phyloP scores from a whole-genome alignment of 2,888 invertebrate genomes.

The Proisotoma minuta region DNA sequence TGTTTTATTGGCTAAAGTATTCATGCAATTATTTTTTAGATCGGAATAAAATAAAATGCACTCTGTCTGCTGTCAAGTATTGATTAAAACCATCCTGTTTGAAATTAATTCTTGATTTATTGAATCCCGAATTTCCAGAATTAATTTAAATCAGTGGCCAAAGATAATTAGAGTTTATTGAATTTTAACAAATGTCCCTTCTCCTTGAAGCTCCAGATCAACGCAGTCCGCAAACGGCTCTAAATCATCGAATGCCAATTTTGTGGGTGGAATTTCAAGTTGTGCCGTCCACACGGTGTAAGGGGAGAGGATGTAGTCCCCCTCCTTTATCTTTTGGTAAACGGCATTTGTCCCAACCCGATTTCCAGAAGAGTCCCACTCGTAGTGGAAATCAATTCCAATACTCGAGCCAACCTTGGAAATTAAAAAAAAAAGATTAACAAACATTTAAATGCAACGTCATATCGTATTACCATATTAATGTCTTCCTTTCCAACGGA shows the following conservation, averaged over 20 bases:
- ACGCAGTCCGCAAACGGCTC: background rate
- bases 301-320: slow-evolving; percentile 17
- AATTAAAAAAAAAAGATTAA: no score
- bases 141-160: no score
- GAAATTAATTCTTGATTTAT: no score
- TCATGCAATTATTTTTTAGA: no score
- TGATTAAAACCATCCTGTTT: no score
- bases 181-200: slow-evolving; percentile 15
- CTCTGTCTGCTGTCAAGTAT: no score
- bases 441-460: no score
- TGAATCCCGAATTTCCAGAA: no score
- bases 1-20: no score
- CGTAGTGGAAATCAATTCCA: slow-evolving; percentile 12
- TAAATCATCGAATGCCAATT: background rate
- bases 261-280: background rate
- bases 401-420: background rate
- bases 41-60: no score
- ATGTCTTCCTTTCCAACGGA: slow-evolving; percentile 6
- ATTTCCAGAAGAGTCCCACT: slow-evolving; percentile 11
- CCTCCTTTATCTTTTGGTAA: slow-evolving; percentile 18
- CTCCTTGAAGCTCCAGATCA: slow-evolving; percentile 19
- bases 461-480: no score
- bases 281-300: slow-evolving; percentile 27
- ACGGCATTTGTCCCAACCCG: slow-evolving; percentile 1
- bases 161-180: no score